Conservation (phyloP, 2,797 vertebrate genomes). For the Schizothorax lantsangensis region DNA sequence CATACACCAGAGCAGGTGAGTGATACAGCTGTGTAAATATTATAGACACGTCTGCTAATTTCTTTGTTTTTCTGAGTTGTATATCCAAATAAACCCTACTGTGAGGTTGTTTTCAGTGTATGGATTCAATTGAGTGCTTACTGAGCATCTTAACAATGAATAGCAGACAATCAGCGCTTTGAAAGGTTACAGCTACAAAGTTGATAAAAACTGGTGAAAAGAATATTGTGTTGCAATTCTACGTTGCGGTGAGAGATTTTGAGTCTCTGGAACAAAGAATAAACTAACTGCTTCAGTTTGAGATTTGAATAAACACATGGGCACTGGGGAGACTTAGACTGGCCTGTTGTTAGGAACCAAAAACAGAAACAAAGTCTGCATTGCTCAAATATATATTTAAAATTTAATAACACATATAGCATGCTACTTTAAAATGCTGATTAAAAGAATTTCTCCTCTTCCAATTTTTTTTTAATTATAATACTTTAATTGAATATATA, state of each 20-base stretch:
- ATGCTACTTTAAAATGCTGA: no score
- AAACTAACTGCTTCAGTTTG: constrained; percentile 11
- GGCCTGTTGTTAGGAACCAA: neutral
- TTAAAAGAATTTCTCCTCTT: no score
- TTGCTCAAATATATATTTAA: neutral
- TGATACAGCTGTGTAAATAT: constrained; percentile 59
- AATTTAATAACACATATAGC: neutral
- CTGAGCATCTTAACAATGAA: constrained; percentile 10
- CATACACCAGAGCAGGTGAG: constrained; percentile 57
- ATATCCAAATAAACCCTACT: constrained; percentile 25
- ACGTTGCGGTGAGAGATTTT: neutral
- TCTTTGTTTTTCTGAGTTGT: constrained; percentile 32
- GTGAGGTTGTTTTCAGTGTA: constrained; percentile 20
- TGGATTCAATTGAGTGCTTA: constrained; percentile 3
- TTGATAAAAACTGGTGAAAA: neutral
- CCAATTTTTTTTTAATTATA: no score
- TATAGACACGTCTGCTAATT: neutral
- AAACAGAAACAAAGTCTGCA: neutral
- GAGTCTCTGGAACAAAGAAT: constrained; percentile 11
- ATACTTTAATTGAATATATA: no score
- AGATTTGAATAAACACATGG: constrained; percentile 33
- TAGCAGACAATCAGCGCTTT: neutral
- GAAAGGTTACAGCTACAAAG: neutral
- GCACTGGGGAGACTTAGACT: neutral
- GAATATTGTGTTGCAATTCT: constrained; percentile 1